phyloP scores from a whole-genome alignment of 2,888 invertebrate species.

The Hemicrepidius hirtus region DNA sequence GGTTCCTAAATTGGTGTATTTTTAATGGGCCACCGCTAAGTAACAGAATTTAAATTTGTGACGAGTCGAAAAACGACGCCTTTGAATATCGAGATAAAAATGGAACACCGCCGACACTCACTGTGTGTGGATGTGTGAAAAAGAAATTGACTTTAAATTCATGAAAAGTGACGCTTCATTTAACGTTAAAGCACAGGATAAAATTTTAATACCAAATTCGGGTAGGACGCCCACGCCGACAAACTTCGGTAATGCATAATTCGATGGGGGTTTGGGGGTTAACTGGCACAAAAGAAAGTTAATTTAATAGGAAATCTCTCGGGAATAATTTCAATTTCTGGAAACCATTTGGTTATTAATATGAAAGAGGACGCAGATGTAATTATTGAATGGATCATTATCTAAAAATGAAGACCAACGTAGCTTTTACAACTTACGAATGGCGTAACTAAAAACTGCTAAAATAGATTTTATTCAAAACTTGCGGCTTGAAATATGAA shows the following conservation, averaged over 20 bases:
- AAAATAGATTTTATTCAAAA: too few relatives aligned
- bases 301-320: conserved; percentile 17
- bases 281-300: conserved; percentile 11
- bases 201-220: conserved; percentile 29
- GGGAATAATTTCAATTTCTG: conserved; percentile 12
- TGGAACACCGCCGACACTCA: conserved; percentile 1
- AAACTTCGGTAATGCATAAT: conserved; percentile 4
- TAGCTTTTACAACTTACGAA: background rate
- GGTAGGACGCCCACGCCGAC: conserved; percentile 9
- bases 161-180: conserved; percentile 20
- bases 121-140: background rate
- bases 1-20: conserved; percentile 11
- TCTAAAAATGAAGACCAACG: background rate
- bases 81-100: background rate
- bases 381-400: background rate
- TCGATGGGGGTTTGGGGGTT: background rate
- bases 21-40: conserved; percentile 30
- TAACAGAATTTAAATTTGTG: background rate
- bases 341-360: conserved; percentile 17
- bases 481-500: too few relatives aligned
- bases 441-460: too few relatives aligned
- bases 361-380: background rate
- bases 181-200: conserved; percentile 1
- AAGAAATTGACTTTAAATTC: conserved; percentile 5
- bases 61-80: conserved; percentile 2